A percentile compares a stretch with the other conserved stretches of the same genome.
phyloP scores from a whole-genome alignment of 1,140 invertebrate species.

The Schmidtea mediterranea region DNA sequence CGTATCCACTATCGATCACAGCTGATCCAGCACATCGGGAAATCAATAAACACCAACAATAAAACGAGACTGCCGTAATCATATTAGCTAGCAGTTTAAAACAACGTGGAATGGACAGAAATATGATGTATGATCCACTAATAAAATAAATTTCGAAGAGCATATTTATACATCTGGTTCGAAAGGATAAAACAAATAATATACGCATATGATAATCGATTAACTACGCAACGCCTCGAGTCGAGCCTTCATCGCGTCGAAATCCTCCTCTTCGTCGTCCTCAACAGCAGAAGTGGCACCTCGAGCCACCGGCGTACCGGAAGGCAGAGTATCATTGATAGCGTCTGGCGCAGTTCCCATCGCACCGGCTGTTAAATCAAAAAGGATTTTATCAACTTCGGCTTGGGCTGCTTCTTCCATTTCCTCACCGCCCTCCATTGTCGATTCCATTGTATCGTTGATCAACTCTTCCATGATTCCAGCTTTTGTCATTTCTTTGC shows the following conservation, averaged over 20 bases:
- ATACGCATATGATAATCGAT: neutral
- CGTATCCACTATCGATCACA: no score
- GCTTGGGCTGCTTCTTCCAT: conserved; percentile 48
- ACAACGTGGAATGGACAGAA: no score
- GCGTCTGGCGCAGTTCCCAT: neutral
- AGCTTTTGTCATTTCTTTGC: conserved; percentile 92
- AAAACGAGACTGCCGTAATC: no score
- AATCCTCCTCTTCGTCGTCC: neutral
- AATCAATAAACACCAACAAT: no score
- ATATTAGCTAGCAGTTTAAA: no score
- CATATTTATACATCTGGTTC: no score
- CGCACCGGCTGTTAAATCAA: neutral
- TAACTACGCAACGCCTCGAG: neutral
- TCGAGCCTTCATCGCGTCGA: neutral
- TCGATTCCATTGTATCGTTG: conserved; percentile 71
- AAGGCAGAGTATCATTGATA: neutral
- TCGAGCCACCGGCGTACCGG: neutral
- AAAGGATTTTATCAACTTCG: conserved; percentile 72
- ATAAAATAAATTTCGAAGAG: no score
- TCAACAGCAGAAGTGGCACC: neutral
- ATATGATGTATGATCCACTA: no score
- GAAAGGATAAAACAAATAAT: neutral
- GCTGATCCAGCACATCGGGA: no score
- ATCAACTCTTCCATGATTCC: conserved; percentile 99
- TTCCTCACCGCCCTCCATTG: conserved; percentile 28